Evolutionary conservation across 2,888 invertebrate species (phyloP).

Genomic region (Yponomeuta cagnagella): DNA sequence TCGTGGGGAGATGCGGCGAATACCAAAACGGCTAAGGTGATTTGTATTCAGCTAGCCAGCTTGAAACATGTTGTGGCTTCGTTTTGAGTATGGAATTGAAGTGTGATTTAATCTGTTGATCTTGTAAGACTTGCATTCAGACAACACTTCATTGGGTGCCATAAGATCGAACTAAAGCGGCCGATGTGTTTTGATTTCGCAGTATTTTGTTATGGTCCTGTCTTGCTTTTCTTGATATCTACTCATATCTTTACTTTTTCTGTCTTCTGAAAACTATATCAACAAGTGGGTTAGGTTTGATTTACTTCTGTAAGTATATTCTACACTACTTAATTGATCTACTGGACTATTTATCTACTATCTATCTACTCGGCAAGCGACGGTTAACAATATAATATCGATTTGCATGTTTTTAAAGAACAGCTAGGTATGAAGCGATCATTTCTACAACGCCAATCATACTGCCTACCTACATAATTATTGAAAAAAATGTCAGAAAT

Average conservation of each 20-base stretch:
- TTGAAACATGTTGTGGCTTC: slow-evolving; percentile 44
- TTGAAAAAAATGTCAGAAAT: not conserved
- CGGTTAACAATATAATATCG: not conserved
- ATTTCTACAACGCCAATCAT: not conserved
- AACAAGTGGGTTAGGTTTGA: too few species aligned
- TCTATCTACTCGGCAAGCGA: too few species aligned
- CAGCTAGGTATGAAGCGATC: not conserved
- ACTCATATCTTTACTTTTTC: too few species aligned
- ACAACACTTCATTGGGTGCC: not conserved
- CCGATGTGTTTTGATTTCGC: not conserved
- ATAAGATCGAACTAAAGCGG: slow-evolving; percentile 7
- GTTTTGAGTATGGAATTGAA: slow-evolving; percentile 35
- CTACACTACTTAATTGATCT: too few species aligned
- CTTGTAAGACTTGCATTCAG: not conserved
- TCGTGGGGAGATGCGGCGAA: slow-evolving; percentile 58
- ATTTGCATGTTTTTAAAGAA: not conserved
- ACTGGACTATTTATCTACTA: too few species aligned
- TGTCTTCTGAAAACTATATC: too few species aligned
- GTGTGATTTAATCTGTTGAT: slow-evolving; percentile 28
- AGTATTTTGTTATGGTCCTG: too few species aligned
- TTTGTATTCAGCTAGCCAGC: slow-evolving; percentile 58
- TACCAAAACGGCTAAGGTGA: slow-evolving; percentile 46
- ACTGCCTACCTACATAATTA: not conserved
- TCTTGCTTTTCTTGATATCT: too few species aligned
- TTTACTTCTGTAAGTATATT: too few species aligned